Percentiles rank a stretch among this genome's conserved stretches.
These are phyloP conservation scores for Parnassius smintheus DNA, from an alignment of 2,888 invertebrate species.

Conservation along the genomic window DNA sequence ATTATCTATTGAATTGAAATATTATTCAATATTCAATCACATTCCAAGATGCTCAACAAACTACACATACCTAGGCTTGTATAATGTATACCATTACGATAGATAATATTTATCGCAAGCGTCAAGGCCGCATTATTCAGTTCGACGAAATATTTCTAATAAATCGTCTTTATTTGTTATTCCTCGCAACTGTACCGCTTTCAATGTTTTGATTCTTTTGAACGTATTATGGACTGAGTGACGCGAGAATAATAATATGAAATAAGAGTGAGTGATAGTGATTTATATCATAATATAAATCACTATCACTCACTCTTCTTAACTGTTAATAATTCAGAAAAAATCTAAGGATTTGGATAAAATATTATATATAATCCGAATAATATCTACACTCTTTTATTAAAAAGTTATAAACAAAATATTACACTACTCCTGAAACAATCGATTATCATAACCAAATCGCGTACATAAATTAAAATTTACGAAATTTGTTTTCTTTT, in stretches of 20 bases:
- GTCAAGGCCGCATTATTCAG: conserved; percentile 25
- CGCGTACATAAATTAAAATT: too few species aligned
- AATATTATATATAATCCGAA: too few species aligned
- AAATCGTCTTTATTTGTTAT: conserved; percentile 28
- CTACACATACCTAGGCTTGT: conserved; percentile 9
- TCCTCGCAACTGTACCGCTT: conserved; percentile 1
- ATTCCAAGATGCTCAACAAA: conserved; percentile 9
- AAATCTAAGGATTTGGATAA: too few species aligned
- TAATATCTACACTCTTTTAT: too few species aligned
- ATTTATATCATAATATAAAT: too few species aligned
- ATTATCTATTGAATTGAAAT: conserved; percentile 15
- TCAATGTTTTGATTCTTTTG: conserved; percentile 33
- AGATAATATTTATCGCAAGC: conserved; percentile 27
- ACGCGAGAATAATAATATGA: conserved; percentile 6
- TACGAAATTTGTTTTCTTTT: too few species aligned
- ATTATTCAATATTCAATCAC: conserved; percentile 22
- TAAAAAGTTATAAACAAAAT: too few species aligned
- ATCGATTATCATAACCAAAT: too few species aligned
- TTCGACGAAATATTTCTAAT: conserved; percentile 17
- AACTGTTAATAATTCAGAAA: too few species aligned
- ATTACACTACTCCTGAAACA: too few species aligned
- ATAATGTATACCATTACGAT: conserved; percentile 15
- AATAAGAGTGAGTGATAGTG: background rate
- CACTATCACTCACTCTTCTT: too few species aligned
- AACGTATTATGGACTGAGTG: conserved; percentile 13